Conservation (phyloP, 2,888 invertebrate species). For the Cecidostiba fungosa region DNA sequence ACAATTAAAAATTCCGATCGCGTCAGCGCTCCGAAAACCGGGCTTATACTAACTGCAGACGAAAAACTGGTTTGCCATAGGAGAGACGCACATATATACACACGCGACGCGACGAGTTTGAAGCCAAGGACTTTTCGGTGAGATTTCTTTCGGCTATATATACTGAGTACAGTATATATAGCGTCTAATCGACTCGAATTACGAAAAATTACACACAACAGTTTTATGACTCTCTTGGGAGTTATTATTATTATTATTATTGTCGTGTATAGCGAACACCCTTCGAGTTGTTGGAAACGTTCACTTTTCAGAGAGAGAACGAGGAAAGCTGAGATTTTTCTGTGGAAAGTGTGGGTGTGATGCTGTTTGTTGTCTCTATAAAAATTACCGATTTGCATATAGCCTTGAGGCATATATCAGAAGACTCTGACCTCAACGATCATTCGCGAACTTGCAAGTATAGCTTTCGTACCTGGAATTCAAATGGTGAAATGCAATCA, state of each 20-base stretch:
- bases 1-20: slow-evolving; percentile 54
- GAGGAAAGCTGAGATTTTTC: too few relatives aligned
- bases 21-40: slow-evolving; percentile 17
- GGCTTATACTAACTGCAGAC: not conserved
- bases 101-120: not conserved
- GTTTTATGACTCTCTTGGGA: not conserved
- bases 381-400: too few relatives aligned
- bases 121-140: slow-evolving; percentile 33
- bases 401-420: too few relatives aligned
- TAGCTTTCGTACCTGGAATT: too few relatives aligned
- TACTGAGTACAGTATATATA: not conserved
- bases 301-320: slow-evolving; percentile 14
- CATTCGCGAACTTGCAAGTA: not conserved
- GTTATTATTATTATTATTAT: too few relatives aligned
- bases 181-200: not conserved
- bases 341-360: too few relatives aligned
- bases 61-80: slow-evolving; percentile 54
- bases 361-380: too few relatives aligned
- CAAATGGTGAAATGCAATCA: too few relatives aligned
- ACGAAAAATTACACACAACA: slow-evolving; percentile 1
- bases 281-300: not conserved
- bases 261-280: not conserved
- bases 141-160: not conserved
- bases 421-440: not conserved
- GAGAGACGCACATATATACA: not conserved